A percentile compares a stretch with the other conserved stretches of the same genome.
Conservation (phyloP, 1,140 invertebrate genomes). For the Paracyclopina nana region DNA sequence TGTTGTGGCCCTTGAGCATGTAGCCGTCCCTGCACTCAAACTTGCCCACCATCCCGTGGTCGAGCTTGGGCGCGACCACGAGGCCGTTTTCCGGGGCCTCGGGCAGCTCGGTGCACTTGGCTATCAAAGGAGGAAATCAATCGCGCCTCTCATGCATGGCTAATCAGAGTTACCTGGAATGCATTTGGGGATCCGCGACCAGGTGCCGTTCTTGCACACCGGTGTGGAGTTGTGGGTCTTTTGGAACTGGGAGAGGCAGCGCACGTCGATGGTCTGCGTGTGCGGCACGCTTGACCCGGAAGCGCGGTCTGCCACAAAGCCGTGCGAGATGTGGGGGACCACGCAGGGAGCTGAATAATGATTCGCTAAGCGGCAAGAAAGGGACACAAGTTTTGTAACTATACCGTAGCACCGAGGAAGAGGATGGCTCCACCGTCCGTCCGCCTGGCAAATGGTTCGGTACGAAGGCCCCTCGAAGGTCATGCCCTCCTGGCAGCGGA, state of each 20-base stretch:
- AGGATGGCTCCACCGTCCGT: slow-evolving; percentile 79
- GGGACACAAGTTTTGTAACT: no score
- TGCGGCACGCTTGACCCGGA: slow-evolving; percentile 46
- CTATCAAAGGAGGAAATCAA: slow-evolving; percentile 24
- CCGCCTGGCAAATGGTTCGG: slow-evolving; percentile 71
- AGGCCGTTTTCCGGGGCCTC: slow-evolving; percentile 68
- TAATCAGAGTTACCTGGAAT: slow-evolving; percentile 43
- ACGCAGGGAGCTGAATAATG: slow-evolving; percentile 53
- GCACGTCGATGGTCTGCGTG: slow-evolving; percentile 57
- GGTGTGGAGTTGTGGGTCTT: slow-evolving; percentile 31
- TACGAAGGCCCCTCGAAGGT: slow-evolving; percentile 57
- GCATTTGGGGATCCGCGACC: slow-evolving; percentile 77
- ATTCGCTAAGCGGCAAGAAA: neutral
- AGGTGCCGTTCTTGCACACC: slow-evolving; percentile 84
- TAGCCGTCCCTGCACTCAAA: slow-evolving; percentile 84
- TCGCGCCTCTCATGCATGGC: neutral
- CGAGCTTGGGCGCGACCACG: slow-evolving; percentile 84
- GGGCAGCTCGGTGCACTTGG: slow-evolving; percentile 69
- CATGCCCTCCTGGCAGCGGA: slow-evolving; percentile 76
- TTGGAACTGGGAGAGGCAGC: slow-evolving; percentile 52
- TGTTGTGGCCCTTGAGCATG: slow-evolving; percentile 45
- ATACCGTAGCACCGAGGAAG: slow-evolving; percentile 62
- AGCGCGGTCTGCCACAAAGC: slow-evolving; percentile 34
- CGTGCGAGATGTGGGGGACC: slow-evolving; percentile 65
- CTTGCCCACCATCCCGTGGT: slow-evolving; percentile 75